A percentile compares a stretch with the other conserved stretches of the same genome.
Evolutionary conservation across 2,888 invertebrate genomes (phyloP).

Genomic region (Melieria crassipennis): DNA sequence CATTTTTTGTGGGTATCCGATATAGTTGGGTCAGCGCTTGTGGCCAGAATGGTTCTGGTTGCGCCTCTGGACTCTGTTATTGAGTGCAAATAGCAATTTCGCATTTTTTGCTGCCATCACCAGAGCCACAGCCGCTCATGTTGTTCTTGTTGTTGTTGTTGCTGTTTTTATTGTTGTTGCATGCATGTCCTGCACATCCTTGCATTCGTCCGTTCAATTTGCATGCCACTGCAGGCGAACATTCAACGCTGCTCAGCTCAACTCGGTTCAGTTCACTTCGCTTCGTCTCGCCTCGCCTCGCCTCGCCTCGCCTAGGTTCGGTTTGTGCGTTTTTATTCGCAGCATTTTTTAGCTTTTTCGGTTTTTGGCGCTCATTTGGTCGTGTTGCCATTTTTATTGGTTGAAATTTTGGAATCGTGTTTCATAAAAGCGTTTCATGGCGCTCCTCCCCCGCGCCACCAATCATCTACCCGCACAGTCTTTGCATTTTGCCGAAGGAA

Average conservation of each 20-base stretch:
- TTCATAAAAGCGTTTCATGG: conserved; percentile 47
- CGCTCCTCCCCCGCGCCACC: neutral
- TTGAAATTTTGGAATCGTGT: conserved; percentile 43
- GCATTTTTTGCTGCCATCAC: conserved; percentile 41
- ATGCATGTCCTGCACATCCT: conserved; percentile 32
- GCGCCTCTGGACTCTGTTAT: conserved; percentile 57
- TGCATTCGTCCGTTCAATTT: conserved; percentile 36
- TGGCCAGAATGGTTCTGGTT: conserved; percentile 64
- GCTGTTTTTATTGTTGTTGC: conserved; percentile 24
- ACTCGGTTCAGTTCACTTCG: conserved; percentile 25
- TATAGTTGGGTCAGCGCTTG: conserved; percentile 64
- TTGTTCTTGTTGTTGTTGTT: conserved; percentile 29
- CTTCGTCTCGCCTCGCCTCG: conserved; percentile 13
- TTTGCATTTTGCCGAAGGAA: conserved; percentile 8
- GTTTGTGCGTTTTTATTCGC: conserved; percentile 11
- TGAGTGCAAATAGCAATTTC: conserved; percentile 64
- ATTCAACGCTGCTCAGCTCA: conserved; percentile 35
- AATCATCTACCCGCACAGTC: neutral
- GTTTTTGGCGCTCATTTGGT: conserved; percentile 15
- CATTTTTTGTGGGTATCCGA: conserved; percentile 63
- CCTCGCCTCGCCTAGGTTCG: neutral
- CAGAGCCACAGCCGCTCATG: conserved; percentile 27
- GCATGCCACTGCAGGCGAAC: conserved; percentile 34
- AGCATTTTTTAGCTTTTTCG: conserved; percentile 32
- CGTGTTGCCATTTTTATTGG: conserved; percentile 22